These are phyloP conservation scores for Notolabrus celidotus DNA, from an alignment of 2,797 vertebrate genomes.

Conservation along the genomic window DNA sequence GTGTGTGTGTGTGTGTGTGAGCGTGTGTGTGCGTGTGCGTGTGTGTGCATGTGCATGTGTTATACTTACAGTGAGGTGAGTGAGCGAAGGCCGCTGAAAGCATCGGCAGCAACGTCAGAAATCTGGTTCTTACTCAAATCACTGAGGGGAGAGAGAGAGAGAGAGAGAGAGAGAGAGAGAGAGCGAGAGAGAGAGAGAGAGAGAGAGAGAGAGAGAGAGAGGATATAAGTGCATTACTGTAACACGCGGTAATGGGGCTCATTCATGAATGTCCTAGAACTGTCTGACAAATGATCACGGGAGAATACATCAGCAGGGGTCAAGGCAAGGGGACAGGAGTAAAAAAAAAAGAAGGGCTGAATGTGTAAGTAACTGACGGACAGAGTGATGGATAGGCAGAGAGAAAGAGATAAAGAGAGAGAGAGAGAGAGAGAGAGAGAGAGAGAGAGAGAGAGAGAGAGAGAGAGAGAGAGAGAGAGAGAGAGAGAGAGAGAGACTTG, in stretches of 20 bases:
- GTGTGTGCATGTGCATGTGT: slow-evolving; percentile 26
- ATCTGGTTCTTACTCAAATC: slow-evolving; percentile 99
- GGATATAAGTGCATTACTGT: slow-evolving; percentile 44
- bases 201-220: slow-evolving; percentile 30
- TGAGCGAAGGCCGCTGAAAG: slow-evolving; percentile 95
- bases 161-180: slow-evolving; percentile 42
- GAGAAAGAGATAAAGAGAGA: slow-evolving; percentile 12
- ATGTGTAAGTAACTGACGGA: slow-evolving; percentile 53
- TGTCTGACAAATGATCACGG: slow-evolving; percentile 71
- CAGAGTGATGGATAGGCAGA: slow-evolving; percentile 28
- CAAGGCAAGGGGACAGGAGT: slow-evolving; percentile 54
- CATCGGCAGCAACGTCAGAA: slow-evolving; percentile 96
- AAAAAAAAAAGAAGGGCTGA: slow-evolving; percentile 21
- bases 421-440: slow-evolving; percentile 11
- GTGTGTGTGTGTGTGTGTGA: slow-evolving; percentile 17
- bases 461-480: slow-evolving; percentile 12
- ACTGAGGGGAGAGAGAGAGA: slow-evolving; percentile 81
- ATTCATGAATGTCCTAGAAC: slow-evolving; percentile 67
- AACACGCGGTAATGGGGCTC: slow-evolving; percentile 62
- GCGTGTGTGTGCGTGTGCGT: slow-evolving; percentile 34
- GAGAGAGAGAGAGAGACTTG: slow-evolving; percentile 17
- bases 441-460: slow-evolving; percentile 9
- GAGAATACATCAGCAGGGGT: slow-evolving; percentile 70
- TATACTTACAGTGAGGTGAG: slow-evolving; percentile 97
- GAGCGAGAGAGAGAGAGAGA: slow-evolving; percentile 43